Percentiles rank a stretch among this genome's conserved stretches.
Evolutionary conservation across 2,888 invertebrate genomes (phyloP).

Genomic region (Dendrolimus houi): DNA sequence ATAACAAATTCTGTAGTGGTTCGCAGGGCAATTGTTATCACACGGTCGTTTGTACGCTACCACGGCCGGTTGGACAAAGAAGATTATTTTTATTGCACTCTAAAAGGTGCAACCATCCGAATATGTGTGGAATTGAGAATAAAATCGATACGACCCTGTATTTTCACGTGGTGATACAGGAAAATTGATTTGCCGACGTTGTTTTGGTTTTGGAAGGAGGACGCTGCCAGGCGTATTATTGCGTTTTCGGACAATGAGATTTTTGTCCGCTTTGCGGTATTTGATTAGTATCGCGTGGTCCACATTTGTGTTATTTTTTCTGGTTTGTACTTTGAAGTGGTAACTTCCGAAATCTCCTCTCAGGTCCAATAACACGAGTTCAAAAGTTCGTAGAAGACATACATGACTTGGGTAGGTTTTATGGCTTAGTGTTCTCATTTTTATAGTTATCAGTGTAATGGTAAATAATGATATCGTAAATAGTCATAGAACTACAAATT

Average conservation of each 20-base stretch:
- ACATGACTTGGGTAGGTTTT: too few relatives aligned
- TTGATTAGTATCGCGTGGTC: background rate
- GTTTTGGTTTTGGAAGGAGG: conserved; percentile 1
- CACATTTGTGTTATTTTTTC: background rate
- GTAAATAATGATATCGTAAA: too few relatives aligned
- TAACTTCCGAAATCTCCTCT: too few relatives aligned
- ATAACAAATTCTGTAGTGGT: conserved; percentile 41
- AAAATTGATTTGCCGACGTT: conserved; percentile 17
- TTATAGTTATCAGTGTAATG: too few relatives aligned
- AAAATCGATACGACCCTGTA: conserved; percentile 40
- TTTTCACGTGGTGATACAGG: conserved; percentile 18
- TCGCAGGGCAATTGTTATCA: conserved; percentile 41
- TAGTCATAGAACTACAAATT: too few relatives aligned
- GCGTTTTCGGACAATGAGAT: background rate
- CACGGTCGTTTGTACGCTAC: conserved; percentile 37
- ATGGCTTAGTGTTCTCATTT: too few relatives aligned
- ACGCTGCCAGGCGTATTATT: conserved; percentile 2
- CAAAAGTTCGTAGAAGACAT: too few relatives aligned
- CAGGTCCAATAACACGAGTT: too few relatives aligned
- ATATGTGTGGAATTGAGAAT: conserved; percentile 58
- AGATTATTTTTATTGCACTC: conserved; percentile 71
- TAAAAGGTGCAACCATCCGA: conserved; percentile 60
- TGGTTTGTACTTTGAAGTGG: background rate
- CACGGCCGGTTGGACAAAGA: conserved; percentile 55
- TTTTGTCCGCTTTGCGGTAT: background rate